Base-by-base conservation (phyloP, 2,888 invertebrate genomes). In the Eueremaeus valkanovi region DNA sequence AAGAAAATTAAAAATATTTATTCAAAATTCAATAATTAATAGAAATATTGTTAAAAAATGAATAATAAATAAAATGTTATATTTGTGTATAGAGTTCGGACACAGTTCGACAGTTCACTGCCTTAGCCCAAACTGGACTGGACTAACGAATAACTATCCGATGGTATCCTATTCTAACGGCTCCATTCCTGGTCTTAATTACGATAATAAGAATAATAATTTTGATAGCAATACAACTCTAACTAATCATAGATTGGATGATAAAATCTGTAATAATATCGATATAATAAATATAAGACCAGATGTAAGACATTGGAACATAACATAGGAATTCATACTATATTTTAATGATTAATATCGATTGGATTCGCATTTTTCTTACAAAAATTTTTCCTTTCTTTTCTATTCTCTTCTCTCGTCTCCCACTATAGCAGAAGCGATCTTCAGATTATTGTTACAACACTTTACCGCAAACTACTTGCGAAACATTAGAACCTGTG, bases 401-500 rank as follows among this genome's bases (percentile, higher is more conserved):
- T n/a, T n/a, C n/a, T n/a, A n/a, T n/a, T n/a, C n/a, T n/a, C n/a
- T n/a, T n/a, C n/a, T n/a, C n/a, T n/a, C n/a, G n/a, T n/a, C n/a
- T n/a, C n/a, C n/a, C n/a, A n/a, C n/a, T n/a, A n/a, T n/a, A n/a
- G 13, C 42, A 70, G 70, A 70, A 70, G 42, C 21, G 36, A 5
- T 58, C 11, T 45, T 42, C 45, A 27, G 24, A 70, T 45, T 70
- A 70, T 70, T 27, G 70, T 45, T 70, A 45, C 29, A 70, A 70
- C 27, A 70, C 42, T 70, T 70, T 70, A 70, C 70, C 70, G 18
- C 70, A 70, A 70, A 70, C 21, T 29, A 45, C 27, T 36, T 42
- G 70, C 27, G 70, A 70, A 45, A 70, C 70, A 0, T 27, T 70
- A 45, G 70, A 70, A 27, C 42, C 70, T 70, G 70, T 70, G 70